Percentiles rank a stretch among this genome's conserved stretches.
Evolutionary conservation across 2,113 vertebrate species (phyloP).

Genomic region (Trinectes maculatus): DNA sequence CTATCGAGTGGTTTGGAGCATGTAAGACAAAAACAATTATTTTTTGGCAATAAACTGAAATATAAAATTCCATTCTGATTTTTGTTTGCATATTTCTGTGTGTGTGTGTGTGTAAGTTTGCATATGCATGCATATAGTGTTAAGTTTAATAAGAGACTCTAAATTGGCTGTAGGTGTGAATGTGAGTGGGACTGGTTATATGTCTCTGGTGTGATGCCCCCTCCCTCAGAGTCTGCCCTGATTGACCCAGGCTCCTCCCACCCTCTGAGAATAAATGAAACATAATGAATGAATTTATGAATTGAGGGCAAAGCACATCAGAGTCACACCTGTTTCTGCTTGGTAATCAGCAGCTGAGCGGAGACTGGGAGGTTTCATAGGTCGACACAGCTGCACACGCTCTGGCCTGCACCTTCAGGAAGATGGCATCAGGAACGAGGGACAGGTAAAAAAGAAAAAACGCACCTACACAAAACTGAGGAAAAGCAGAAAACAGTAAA

Average conservation of each 20-base stretch:
- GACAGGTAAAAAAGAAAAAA: slow-evolving; percentile 55
- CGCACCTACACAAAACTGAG: not conserved
- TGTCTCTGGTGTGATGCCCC: too few relatives aligned
- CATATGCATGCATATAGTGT: too few relatives aligned
- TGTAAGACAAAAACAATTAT: not conserved
- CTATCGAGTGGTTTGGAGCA: not conserved
- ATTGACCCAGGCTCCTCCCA: too few relatives aligned
- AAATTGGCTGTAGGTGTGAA: too few relatives aligned
- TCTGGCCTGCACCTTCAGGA: not conserved
- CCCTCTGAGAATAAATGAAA: too few relatives aligned
- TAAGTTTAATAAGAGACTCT: too few relatives aligned
- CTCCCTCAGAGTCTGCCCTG: too few relatives aligned
- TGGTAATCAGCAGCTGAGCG: slow-evolving; percentile 53
- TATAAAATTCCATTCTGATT: not conserved
- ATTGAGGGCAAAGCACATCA: not conserved
- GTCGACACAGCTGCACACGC: not conserved
- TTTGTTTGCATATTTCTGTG: not conserved
- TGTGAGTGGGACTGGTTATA: too few relatives aligned
- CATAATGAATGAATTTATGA: too few relatives aligned
- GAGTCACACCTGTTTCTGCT: slow-evolving; percentile 56
- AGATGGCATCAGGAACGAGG: slow-evolving; percentile 43
- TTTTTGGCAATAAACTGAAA: slow-evolving; percentile 13
- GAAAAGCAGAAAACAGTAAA: not conserved
- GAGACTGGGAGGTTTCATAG: not conserved
- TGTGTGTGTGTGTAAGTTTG: too few relatives aligned